Percentiles rank a stretch among this genome's conserved stretches.
Evolutionary conservation across 2,113 vertebrate genomes (phyloP).

Genomic region (Onychostoma macrolepis): DNA sequence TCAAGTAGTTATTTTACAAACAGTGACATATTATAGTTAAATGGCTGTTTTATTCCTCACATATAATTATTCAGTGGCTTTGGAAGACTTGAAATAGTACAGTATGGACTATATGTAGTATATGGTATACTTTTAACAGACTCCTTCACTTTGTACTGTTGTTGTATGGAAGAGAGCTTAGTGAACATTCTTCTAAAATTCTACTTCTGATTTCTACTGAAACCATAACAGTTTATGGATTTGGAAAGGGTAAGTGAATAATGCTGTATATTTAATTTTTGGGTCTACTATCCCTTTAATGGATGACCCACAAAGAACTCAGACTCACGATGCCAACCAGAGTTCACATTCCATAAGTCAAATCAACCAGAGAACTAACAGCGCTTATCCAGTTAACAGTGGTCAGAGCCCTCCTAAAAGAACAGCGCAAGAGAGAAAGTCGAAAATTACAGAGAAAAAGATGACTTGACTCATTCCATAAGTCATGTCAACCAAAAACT

Average conservation of each 20-base stretch:
- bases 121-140: background rate
- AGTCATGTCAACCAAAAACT: background rate
- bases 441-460: background rate
- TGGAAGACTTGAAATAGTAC: background rate
- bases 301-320: background rate
- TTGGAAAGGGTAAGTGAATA: background rate
- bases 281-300: background rate
- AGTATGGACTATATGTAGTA: background rate
- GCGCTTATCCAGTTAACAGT: background rate
- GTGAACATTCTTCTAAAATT: background rate
- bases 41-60: background rate
- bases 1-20: background rate
- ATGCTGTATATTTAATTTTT: background rate
- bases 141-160: background rate
- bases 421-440: background rate
- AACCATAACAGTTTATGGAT: background rate
- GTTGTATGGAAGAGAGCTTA: background rate
- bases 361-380: constrained; percentile 29
- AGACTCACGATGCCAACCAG: background rate
- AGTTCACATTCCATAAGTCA: constrained; percentile 43
- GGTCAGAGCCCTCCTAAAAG: background rate
- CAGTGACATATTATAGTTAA: background rate
- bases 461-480: constrained; percentile 25
- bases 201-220: background rate
- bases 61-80: background rate